Percentiles rank a stretch among this genome's conserved stretches.
Evolutionary conservation across 1,140 invertebrate genomes (phyloP).

Genomic region (Drosophila chauvacae): DNA sequence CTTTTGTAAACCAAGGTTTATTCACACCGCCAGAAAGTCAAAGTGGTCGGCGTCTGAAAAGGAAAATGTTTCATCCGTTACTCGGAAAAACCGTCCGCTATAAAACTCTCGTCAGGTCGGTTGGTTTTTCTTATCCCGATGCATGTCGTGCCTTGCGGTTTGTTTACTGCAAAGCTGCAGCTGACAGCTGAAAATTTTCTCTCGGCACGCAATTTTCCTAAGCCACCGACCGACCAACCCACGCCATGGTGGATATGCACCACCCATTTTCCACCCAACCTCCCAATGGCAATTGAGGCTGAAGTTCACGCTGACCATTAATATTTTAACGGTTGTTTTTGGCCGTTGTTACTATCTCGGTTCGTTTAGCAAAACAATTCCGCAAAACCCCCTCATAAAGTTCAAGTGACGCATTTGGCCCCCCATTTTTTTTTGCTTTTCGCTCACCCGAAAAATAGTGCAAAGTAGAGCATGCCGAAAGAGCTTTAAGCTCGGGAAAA

Average conservation of each 20-base stretch:
- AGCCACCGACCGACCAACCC: neutral
- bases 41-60: conserved; percentile 55
- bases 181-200: conserved; percentile 60
- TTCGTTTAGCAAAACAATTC: conserved; percentile 55
- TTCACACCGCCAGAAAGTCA: conserved; percentile 73
- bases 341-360: conserved; percentile 27
- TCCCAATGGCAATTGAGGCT: conserved; percentile 7
- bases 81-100: conserved; percentile 25
- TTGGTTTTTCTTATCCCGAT: conserved; percentile 24
- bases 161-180: conserved; percentile 38
- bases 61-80: conserved; percentile 48
- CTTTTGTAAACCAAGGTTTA: conserved; percentile 63
- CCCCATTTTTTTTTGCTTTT: conserved; percentile 22
- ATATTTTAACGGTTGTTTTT: conserved; percentile 56
- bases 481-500: conserved; percentile 21
- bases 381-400: conserved; percentile 16
- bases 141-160: conserved; percentile 48
- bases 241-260: neutral
- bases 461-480: conserved; percentile 29
- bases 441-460: conserved; percentile 29
- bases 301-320: conserved; percentile 59
- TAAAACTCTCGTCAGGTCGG: conserved; percentile 12
- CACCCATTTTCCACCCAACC: conserved; percentile 12
- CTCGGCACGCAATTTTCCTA: conserved; percentile 46
- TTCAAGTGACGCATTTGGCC: conserved; percentile 23